Evolutionary conservation across 2,797 vertebrate species (phyloP).

Genomic region (Mormyrus hasselquistii): DNA sequence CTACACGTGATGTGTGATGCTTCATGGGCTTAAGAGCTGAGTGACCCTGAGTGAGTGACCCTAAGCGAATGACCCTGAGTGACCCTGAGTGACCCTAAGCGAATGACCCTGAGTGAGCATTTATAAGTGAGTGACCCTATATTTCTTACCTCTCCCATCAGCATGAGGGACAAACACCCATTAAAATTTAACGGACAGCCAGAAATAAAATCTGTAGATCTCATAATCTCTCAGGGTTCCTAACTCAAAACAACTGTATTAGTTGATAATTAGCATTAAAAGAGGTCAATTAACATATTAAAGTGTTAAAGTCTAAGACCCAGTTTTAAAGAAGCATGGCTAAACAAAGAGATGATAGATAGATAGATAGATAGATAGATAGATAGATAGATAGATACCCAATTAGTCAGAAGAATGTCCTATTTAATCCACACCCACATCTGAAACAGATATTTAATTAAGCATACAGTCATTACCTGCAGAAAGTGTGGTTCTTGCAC

Average conservation of each 20-base stretch:
- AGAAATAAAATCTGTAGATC: background rate
- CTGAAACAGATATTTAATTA: background rate
- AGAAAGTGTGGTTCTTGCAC: background rate
- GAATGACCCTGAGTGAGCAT: too few relatives aligned
- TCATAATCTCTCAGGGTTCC: background rate
- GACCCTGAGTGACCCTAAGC: too few relatives aligned
- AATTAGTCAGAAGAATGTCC: background rate
- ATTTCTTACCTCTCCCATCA: background rate
- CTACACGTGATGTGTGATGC: background rate
- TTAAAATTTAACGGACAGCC: background rate
- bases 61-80: background rate
- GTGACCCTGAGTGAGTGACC: background rate
- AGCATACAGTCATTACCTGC: background rate
- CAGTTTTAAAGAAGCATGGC: background rate
- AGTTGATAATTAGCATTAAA: background rate
- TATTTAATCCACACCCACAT: background rate
- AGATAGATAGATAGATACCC: background rate
- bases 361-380: background rate
- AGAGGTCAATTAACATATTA: background rate
- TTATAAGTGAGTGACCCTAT: background rate
- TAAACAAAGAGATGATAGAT: background rate
- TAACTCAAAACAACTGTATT: background rate
- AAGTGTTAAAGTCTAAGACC: background rate
- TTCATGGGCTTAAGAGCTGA: background rate
- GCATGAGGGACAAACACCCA: background rate